Evolutionary conservation across 2,797 vertebrate species (phyloP), one percentile per base, ranked within the genome.

Genomic region (Nasua narica): DNA sequence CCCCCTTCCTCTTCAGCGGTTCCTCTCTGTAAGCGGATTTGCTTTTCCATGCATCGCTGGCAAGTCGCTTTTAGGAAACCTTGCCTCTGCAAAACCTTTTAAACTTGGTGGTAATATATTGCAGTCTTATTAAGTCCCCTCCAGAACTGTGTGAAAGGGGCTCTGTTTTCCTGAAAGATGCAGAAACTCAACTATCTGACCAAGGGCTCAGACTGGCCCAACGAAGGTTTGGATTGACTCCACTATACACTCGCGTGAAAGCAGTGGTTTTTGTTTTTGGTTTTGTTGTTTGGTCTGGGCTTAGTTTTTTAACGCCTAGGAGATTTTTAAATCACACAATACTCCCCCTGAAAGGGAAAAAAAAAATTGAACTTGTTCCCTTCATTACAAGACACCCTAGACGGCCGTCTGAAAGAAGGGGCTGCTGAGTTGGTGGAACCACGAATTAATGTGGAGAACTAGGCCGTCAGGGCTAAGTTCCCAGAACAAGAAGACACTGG

Each of bases 41-140:
- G 91, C 76, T 93, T 95, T 95, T 69, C 91, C 95, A 82, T 46
- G 83, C 46, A 81, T 60, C 27, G 5, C 78, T 91, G 84, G 87
- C 83, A 96, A 94, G 91, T 93, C 25, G n/a, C 46, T 88, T 91
- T 97, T 95, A 67, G 87, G 52, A 95, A 84, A 86, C 21, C 91
- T 96, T 95, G 76, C 83, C 56, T 97, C 90, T 95, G 94, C n/a
- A 83, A 89, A 94, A 94, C n/a, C 25, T 94, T 95, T 94, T 96
- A 77, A 96, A 87, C 35, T 0, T 62, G 83, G 0, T 72, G 83
- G 79, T 91, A 83, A 89, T 96, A 60, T 32, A 90, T 60, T 69
- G 82, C 94, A 91, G 46, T 46, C 72, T 60, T 92, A 70, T 50
- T 50, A 92, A 96, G 76, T 67, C 70, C 69, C 43, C 50, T 92